These are phyloP conservation scores for Amyelois transitella DNA, from an alignment of 1,140 invertebrate species.

Conservation along the genomic window DNA sequence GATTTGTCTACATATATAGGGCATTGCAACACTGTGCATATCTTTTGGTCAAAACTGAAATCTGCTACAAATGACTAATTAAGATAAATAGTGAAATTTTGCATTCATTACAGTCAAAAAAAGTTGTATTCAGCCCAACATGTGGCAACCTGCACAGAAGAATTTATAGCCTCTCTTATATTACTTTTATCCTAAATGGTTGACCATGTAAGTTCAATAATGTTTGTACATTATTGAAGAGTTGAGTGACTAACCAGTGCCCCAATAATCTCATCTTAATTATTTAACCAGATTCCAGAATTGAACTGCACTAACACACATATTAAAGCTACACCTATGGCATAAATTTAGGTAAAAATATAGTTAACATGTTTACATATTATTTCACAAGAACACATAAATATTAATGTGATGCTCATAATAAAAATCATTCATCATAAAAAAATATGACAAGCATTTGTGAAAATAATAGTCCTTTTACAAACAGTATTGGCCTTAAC, in stretches of 20 bases:
- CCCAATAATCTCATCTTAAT: neutral
- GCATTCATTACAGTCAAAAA: no score
- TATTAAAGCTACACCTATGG: neutral
- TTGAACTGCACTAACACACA: neutral
- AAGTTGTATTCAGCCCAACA: no score
- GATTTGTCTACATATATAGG: neutral
- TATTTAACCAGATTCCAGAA: neutral
- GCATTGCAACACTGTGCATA: neutral
- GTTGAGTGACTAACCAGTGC: no score
- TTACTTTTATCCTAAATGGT: no score
- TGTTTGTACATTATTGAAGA: no score
- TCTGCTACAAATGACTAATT: neutral
- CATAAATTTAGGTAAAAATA: neutral
- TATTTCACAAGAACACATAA: neutral
- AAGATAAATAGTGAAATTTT: no score
- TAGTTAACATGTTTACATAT: neutral
- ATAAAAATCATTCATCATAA: neutral
- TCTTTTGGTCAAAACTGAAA: neutral
- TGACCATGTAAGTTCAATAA: no score
- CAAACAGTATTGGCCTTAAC: neutral
- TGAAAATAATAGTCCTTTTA: constrained; percentile 75
- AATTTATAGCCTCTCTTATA: no score
- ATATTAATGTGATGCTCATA: neutral
- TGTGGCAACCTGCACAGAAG: no score
- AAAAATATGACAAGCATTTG: constrained; percentile 65